Evolutionary conservation across 1,140 invertebrate species (phyloP).

Genomic region (Drosophila ironensis): DNA sequence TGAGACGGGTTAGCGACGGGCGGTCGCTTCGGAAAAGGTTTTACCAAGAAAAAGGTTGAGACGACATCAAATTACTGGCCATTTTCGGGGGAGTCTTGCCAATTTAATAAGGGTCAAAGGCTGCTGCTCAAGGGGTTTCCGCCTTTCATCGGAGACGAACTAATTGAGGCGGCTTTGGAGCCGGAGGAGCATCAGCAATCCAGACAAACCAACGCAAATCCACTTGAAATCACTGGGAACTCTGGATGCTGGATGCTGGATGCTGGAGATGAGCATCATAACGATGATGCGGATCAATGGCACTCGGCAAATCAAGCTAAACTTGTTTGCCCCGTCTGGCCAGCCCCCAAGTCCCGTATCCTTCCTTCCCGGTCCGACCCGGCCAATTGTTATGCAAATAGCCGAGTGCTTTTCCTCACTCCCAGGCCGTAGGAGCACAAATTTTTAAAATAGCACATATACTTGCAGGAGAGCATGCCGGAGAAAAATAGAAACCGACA

Average conservation of each 20-base stretch:
- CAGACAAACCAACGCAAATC: slow-evolving; percentile 35
- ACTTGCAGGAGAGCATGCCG: not conserved
- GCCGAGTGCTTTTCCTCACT: slow-evolving; percentile 52
- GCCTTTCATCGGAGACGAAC: slow-evolving; percentile 4
- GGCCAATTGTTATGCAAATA: slow-evolving; percentile 78
- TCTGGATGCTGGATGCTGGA: no score
- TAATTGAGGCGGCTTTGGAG: slow-evolving; percentile 20
- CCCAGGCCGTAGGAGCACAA: slow-evolving; percentile 49
- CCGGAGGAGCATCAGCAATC: no score
- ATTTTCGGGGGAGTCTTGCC: slow-evolving; percentile 2
- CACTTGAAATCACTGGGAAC: slow-evolving; percentile 26
- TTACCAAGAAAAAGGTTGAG: slow-evolving; percentile 21
- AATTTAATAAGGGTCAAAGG: slow-evolving; percentile 24
- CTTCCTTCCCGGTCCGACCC: not conserved
- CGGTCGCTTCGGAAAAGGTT: not conserved
- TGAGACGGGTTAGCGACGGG: slow-evolving; percentile 56
- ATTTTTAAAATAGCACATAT: slow-evolving; percentile 60
- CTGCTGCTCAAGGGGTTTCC: slow-evolving; percentile 20
- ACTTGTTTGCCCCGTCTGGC: slow-evolving; percentile 48
- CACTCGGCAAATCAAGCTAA: slow-evolving; percentile 51
- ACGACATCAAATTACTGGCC: slow-evolving; percentile 38
- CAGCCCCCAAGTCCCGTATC: not conserved
- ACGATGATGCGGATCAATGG: slow-evolving; percentile 29
- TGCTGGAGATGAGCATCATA: slow-evolving; percentile 33
- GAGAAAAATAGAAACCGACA: not conserved